These are phyloP conservation scores for Acheta domesticus DNA, from an alignment of 2,888 invertebrate genomes.

Conservation along the genomic window DNA sequence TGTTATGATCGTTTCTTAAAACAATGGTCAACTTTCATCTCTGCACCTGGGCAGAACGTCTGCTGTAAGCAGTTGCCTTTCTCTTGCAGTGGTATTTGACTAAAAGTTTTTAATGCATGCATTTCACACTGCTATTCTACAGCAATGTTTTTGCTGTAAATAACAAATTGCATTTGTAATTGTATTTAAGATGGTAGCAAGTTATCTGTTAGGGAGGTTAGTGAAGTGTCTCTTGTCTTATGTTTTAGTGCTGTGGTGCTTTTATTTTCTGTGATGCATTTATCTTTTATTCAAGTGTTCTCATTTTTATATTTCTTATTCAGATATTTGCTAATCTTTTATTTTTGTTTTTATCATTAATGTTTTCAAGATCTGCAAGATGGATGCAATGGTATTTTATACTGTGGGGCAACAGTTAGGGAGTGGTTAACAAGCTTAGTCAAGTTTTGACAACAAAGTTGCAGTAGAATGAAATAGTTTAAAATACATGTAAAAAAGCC, in stretches of 20 bases:
- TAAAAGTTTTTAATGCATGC: not conserved
- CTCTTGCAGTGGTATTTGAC: not conserved
- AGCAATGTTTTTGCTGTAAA: not conserved
- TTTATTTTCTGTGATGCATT: not conserved
- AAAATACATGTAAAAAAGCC: no score
- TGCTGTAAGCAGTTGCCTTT: not conserved
- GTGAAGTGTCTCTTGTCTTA: constrained; percentile 3
- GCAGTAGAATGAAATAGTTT: no score
- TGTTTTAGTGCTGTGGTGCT: not conserved
- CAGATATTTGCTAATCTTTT: not conserved
- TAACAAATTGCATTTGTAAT: not conserved
- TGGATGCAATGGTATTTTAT: no score
- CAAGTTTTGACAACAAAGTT: no score
- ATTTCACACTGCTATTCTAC: not conserved
- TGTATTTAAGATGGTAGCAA: not conserved
- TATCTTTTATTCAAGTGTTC: not conserved
- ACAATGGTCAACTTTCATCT: not conserved
- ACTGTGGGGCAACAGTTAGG: no score
- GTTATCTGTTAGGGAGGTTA: not conserved
- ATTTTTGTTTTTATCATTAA: not conserved
- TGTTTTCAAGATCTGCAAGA: not conserved
- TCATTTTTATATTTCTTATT: not conserved
- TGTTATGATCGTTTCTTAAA: not conserved
- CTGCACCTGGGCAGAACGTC: not conserved
- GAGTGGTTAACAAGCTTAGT: no score